phyloP scores from a whole-genome alignment of 2,113 vertebrate genomes.

The Peromyscus maniculatus region DNA sequence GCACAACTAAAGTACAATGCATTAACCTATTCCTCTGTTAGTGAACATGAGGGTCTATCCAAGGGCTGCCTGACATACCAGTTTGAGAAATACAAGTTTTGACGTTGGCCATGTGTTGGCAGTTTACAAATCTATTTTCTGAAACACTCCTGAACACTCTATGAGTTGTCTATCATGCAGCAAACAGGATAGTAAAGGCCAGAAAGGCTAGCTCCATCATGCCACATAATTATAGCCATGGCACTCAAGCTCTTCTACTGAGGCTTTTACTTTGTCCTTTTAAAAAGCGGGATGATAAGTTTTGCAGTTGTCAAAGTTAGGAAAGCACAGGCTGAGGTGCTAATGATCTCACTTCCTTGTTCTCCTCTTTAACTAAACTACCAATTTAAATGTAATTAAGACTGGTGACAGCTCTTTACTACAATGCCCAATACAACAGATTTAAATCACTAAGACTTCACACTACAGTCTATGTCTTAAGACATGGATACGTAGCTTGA shows the following conservation, averaged over 20 bases:
- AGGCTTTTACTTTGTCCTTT: not conserved
- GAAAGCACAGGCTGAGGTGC: not conserved
- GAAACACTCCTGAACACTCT: not conserved
- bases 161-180: not conserved
- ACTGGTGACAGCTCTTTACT: not conserved
- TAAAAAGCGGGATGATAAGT: not conserved
- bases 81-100: not conserved
- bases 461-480: not conserved
- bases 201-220: not conserved
- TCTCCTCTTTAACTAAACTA: constrained; percentile 13
- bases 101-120: not conserved
- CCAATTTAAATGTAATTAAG: constrained; percentile 65
- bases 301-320: not conserved
- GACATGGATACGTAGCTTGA: constrained; percentile 29
- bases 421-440: not conserved
- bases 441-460: constrained; percentile 48
- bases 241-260: not conserved
- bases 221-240: not conserved
- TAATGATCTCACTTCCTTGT: not conserved
- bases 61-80: not conserved
- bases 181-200: not conserved
- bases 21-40: not conserved
- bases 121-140: constrained; percentile 39
- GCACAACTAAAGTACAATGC: not conserved
- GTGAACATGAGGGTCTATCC: not conserved